Evolutionary conservation across 2,888 invertebrate genomes (phyloP).

Genomic region (Morpho achilles): DNA sequence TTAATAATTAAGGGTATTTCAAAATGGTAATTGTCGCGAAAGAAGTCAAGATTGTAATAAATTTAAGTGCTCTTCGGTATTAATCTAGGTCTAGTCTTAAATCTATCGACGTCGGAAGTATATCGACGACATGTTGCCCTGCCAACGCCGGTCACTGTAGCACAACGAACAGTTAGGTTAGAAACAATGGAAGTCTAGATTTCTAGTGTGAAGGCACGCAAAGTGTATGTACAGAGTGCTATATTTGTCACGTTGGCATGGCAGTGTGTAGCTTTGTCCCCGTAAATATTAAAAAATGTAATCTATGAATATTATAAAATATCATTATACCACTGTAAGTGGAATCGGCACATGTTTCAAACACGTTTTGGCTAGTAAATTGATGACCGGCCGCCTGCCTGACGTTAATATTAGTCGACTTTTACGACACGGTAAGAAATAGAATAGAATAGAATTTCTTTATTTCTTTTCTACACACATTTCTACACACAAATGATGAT

Average conservation of each 20-base stretch:
- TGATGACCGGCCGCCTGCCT: too few relatives aligned
- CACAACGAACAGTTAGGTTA: constrained; percentile 41
- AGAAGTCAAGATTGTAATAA: not conserved
- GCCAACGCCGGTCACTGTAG: constrained; percentile 68
- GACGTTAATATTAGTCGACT: too few relatives aligned
- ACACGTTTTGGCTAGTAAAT: too few relatives aligned
- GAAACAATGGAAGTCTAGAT: constrained; percentile 21
- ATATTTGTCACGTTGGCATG: constrained; percentile 55
- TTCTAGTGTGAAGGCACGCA: constrained; percentile 37
- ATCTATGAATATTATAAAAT: too few relatives aligned
- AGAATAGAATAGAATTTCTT: too few relatives aligned
- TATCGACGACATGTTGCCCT: constrained; percentile 45
- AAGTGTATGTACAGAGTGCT: constrained; percentile 66
- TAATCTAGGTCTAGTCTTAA: constrained; percentile 38
- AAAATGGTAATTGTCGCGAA: not conserved
- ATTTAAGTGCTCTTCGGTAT: constrained; percentile 35
- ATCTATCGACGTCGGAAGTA: constrained; percentile 47
- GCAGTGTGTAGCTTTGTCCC: constrained; percentile 48
- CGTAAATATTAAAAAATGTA: constrained; percentile 26
- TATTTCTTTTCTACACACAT: too few relatives aligned
- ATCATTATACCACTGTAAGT: too few relatives aligned
- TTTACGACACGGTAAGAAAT: too few relatives aligned
- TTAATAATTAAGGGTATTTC: too few relatives aligned
- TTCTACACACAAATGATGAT: too few relatives aligned
- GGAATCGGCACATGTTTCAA: too few relatives aligned